phyloP scores from a whole-genome alignment of 1,140 invertebrate genomes.

The Hyles vespertilio region DNA sequence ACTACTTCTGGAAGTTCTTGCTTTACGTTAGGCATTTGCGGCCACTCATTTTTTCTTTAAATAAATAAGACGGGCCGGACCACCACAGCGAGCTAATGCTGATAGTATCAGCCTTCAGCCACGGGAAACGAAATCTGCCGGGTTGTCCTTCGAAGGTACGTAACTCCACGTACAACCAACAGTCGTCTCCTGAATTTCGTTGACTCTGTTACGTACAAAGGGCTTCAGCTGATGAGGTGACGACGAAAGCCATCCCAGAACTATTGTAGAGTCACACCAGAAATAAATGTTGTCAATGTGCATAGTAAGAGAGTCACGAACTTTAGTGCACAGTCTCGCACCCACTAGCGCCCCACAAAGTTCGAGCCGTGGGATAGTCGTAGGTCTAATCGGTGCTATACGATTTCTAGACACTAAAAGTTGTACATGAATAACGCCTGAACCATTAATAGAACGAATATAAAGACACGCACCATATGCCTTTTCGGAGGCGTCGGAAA shows the following conservation, averaged over 20 bases:
- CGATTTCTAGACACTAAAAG: slow-evolving; percentile 1
- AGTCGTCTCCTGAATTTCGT: slow-evolving; percentile 46
- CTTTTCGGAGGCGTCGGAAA: slow-evolving; percentile 21
- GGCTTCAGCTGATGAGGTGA: slow-evolving; percentile 23
- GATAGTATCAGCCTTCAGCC: slow-evolving; percentile 28
- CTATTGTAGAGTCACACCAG: slow-evolving; percentile 33
- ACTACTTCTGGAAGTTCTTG: slow-evolving; percentile 2
- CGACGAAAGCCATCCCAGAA: slow-evolving; percentile 35
- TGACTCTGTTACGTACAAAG: slow-evolving; percentile 42
- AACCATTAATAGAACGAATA: slow-evolving; percentile 13
- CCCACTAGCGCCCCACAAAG: slow-evolving; percentile 24
- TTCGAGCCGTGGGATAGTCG: slow-evolving; percentile 12
- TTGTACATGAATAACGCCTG: slow-evolving; percentile 9
- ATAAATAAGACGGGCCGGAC: slow-evolving; percentile 14
- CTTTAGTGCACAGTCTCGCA: slow-evolving; percentile 16
- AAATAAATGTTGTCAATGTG: slow-evolving; percentile 7
- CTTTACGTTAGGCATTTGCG: background rate
- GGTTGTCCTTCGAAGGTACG: slow-evolving; percentile 40
- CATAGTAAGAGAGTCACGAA: slow-evolving; percentile 15
- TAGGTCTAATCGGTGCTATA: slow-evolving; percentile 2
- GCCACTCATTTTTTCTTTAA: background rate
- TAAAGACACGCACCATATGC: slow-evolving; percentile 26
- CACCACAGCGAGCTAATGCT: slow-evolving; percentile 10
- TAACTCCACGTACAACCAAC: slow-evolving; percentile 33
- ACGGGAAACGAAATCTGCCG: slow-evolving; percentile 62